phyloP scores from a whole-genome alignment of 92 coral and sea anemone species.

The Anthopleura xanthogrammica region DNA sequence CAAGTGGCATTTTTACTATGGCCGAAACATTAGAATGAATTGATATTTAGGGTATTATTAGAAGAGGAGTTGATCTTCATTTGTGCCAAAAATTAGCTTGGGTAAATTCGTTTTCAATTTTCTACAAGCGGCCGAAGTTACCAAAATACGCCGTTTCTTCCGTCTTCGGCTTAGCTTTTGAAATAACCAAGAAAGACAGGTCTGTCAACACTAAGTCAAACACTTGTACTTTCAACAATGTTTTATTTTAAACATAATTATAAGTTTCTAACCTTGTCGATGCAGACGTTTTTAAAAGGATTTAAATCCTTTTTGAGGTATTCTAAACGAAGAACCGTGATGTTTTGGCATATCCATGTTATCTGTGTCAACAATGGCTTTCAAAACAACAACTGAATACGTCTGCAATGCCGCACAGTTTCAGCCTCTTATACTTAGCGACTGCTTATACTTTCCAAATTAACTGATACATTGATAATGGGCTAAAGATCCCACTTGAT shows the following conservation, averaged over 20 bases:
- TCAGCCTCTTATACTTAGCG: neutral
- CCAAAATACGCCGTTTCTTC: neutral
- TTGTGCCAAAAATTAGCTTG: neutral
- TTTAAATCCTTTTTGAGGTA: neutral
- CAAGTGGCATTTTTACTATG: constrained; percentile 1
- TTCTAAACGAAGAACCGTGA: neutral
- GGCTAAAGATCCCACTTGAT: neutral
- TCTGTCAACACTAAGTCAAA: neutral
- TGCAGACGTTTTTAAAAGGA: neutral
- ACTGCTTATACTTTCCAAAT: neutral
- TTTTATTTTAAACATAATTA: neutral
- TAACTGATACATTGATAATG: neutral
- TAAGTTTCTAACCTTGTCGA: neutral
- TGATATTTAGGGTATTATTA: neutral
- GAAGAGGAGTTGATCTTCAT: neutral
- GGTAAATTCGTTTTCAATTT: neutral
- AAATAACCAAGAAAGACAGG: neutral
- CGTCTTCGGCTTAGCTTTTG: neutral
- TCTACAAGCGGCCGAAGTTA: neutral
- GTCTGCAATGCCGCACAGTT: neutral
- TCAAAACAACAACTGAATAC: neutral
- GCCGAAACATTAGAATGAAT: neutral
- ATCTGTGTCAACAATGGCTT: neutral
- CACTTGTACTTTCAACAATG: neutral
- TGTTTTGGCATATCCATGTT: neutral